These are phyloP conservation scores for Sciurus vulgaris DNA, from an alignment of 2,797 vertebrate genomes.

Conservation along the genomic window DNA sequence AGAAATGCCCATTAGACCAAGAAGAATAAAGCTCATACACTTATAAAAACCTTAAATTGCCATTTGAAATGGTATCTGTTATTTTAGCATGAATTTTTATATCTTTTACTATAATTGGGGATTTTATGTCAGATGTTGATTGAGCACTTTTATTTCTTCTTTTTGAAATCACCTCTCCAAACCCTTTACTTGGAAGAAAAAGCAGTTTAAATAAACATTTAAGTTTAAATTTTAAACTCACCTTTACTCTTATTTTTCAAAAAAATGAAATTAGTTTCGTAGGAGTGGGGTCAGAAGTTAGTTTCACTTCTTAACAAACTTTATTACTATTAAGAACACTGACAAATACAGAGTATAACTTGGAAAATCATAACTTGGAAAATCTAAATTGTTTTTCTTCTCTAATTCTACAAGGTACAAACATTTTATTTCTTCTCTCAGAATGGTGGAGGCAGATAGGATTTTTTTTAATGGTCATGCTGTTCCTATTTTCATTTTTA, in stretches of 20 bases:
- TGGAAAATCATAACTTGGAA: neutral
- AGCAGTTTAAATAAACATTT: neutral
- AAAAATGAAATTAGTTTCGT: neutral
- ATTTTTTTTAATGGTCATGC: neutral
- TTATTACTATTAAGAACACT: neutral
- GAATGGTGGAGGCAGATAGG: neutral
- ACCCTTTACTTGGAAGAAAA: neutral
- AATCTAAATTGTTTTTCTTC: neutral
- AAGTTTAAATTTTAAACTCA: neutral
- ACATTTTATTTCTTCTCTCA: neutral
- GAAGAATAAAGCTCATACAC: neutral
- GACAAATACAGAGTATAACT: neutral
- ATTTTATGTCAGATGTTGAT: neutral
- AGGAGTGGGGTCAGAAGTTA: neutral
- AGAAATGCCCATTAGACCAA: too few species aligned
- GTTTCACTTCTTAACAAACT: neutral
- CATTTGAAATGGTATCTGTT: neutral
- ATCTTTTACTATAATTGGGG: neutral
- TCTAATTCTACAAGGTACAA: neutral
- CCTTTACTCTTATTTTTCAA: neutral
- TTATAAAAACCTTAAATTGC: neutral
- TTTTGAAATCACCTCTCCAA: neutral
- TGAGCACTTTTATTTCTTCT: neutral
- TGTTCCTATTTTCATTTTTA: neutral
- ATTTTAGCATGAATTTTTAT: neutral